phyloP scores from a whole-genome alignment of 2,113 vertebrate species.

The Archocentrus centrarchus region DNA sequence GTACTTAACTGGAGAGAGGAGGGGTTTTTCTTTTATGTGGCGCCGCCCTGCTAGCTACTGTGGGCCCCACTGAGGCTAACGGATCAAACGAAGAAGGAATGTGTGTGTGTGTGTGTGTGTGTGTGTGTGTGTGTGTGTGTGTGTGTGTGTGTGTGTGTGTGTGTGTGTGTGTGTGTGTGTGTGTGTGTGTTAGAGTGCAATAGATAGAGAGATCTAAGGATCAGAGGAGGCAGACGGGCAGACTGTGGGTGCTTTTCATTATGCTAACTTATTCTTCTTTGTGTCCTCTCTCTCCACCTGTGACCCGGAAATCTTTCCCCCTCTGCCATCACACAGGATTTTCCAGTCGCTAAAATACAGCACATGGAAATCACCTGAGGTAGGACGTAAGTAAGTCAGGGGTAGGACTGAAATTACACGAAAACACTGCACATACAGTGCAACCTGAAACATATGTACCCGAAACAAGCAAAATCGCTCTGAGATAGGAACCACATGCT shows the following conservation, averaged over 20 bases:
- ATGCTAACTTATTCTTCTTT: constrained; percentile 7
- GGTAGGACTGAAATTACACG: constrained; percentile 4
- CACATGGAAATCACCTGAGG: background rate
- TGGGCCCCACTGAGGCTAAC: too few relatives aligned
- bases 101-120: too few relatives aligned
- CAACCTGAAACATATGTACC: constrained; percentile 22
- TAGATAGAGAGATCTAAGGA: constrained; percentile 10
- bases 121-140: background rate
- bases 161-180: constrained; percentile 14
- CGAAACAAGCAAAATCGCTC: constrained; percentile 27
- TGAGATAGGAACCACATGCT: constrained; percentile 55
- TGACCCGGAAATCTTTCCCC: background rate
- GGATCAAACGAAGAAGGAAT: too few relatives aligned
- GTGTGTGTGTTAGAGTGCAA: background rate
- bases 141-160: background rate
- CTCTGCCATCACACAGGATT: background rate
- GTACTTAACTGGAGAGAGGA: constrained; percentile 21
- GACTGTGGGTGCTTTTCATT: background rate
- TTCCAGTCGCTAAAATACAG: background rate
- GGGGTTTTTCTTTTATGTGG: constrained; percentile 60
- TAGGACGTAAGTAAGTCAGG: background rate
- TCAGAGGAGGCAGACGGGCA: constrained; percentile 1
- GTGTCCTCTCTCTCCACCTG: background rate
- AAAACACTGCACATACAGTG: background rate
- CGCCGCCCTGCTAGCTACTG: constrained; percentile 30